Percentiles rank a stretch among this genome's conserved stretches.
Conservation (phyloP, 2,113 vertebrate genomes). For the Nothoprocta perdicaria region DNA sequence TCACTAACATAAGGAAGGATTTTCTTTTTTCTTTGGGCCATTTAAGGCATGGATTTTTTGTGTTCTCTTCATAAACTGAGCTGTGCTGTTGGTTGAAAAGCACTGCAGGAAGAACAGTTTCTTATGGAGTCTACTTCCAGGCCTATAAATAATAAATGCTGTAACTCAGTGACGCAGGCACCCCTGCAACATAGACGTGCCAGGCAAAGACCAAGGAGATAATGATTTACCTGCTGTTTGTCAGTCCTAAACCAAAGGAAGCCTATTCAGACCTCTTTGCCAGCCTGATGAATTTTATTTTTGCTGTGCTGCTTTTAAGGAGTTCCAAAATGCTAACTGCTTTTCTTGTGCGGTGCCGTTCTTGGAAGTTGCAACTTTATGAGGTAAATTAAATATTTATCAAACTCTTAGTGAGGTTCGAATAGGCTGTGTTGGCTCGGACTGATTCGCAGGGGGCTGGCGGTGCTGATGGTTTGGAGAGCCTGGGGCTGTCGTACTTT, state of each 20-base stretch:
- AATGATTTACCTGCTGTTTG: conserved; percentile 11
- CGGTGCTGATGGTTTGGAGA: background rate
- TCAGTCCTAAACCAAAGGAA: background rate
- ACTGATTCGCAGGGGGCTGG: background rate
- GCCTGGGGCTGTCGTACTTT: background rate
- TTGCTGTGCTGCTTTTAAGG: background rate
- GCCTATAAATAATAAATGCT: conserved; percentile 58
- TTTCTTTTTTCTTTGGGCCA: background rate
- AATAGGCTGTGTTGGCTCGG: background rate
- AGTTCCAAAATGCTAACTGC: background rate
- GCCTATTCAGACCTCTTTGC: background rate
- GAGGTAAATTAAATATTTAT: conserved; percentile 30
- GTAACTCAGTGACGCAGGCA: background rate
- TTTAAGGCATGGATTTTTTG: background rate
- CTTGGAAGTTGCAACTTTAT: conserved; percentile 4
- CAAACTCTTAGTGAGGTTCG: background rate
- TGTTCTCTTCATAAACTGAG: background rate
- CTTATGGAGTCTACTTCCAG: background rate
- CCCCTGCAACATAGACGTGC: background rate
- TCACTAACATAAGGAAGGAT: background rate
- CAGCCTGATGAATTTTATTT: background rate
- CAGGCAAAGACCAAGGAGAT: conserved; percentile 27
- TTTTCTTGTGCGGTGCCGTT: background rate
- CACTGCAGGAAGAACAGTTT: conserved; percentile 40
- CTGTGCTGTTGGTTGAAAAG: conserved; percentile 43